A percentile compares a stretch with the other conserved stretches of the same genome.
Conservation (phyloP, 1,140 invertebrate species). For the Macrosteles quadrilineatus region DNA sequence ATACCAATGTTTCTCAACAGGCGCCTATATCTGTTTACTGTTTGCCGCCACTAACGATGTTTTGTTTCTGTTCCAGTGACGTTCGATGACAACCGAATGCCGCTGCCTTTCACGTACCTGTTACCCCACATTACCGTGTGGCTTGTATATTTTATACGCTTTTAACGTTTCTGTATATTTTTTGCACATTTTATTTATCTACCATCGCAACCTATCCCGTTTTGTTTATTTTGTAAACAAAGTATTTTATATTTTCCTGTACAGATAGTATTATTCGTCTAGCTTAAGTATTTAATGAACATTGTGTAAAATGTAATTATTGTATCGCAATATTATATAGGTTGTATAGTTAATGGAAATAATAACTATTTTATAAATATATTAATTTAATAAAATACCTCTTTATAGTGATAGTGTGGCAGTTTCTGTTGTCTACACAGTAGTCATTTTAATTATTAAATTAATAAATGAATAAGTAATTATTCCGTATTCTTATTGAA, state of each 20-base stretch:
- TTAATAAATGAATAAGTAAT: conserved; percentile 2
- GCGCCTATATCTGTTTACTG: too few species aligned
- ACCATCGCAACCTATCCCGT: conserved; percentile 18
- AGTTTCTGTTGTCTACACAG: conserved; percentile 6
- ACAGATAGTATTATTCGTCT: conserved; percentile 19
- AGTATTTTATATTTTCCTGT: conserved; percentile 32
- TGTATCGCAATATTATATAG: conserved; percentile 30
- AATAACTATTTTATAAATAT: conserved; percentile 31
- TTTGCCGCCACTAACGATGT: neutral
- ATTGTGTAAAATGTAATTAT: conserved; percentile 33
- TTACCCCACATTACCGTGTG: conserved; percentile 26
- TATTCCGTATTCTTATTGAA: neutral
- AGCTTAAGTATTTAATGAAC: conserved; percentile 32
- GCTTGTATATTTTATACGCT: conserved; percentile 28
- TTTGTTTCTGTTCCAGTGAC: conserved; percentile 29
- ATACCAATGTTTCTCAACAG: too few species aligned
- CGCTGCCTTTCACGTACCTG: conserved; percentile 31
- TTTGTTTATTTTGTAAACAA: conserved; percentile 25
- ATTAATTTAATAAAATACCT: conserved; percentile 32
- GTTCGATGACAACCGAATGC: conserved; percentile 24
- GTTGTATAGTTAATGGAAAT: conserved; percentile 25
- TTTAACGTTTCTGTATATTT: conserved; percentile 24
- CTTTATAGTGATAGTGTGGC: conserved; percentile 23
- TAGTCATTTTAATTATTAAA: conserved; percentile 14
- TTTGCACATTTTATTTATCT: conserved; percentile 29